Conservation (phyloP, 2,888 invertebrate genomes). For the Osmoderma eremita region DNA sequence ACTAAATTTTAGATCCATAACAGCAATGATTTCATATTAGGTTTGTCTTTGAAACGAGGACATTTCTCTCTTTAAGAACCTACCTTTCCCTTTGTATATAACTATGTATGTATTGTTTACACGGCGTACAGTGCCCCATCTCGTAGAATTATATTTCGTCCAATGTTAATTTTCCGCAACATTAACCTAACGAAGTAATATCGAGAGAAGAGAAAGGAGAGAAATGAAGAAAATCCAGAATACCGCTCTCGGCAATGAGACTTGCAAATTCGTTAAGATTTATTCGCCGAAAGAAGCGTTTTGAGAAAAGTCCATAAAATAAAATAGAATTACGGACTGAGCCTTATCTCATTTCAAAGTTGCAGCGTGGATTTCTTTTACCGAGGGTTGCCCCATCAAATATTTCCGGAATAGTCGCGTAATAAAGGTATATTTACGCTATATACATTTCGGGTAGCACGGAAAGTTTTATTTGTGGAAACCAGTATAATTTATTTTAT, state of each 20-base stretch:
- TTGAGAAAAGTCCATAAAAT: constrained; percentile 10
- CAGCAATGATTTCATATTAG: too few relatives aligned
- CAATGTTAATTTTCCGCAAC: constrained; percentile 33
- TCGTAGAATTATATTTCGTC: constrained; percentile 15
- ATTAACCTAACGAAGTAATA: constrained; percentile 36
- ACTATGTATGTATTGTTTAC: constrained; percentile 1
- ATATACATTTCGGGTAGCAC: not conserved
- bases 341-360: constrained; percentile 25
- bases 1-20: too few relatives aligned
- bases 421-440: too few relatives aligned
- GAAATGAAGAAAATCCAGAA: constrained; percentile 21
- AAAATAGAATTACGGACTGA: constrained; percentile 8
- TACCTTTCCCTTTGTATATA: not conserved
- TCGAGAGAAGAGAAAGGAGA: constrained; percentile 7
- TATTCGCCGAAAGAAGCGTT: constrained; percentile 17
- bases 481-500: too few relatives aligned
- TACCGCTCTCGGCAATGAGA: constrained; percentile 25
- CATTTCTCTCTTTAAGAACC: too few relatives aligned
- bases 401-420: too few relatives aligned
- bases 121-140: not conserved
- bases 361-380: constrained; percentile 2
- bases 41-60: too few relatives aligned
- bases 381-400: too few relatives aligned
- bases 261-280: constrained; percentile 34
- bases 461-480: too few relatives aligned